These are phyloP conservation scores for Lapara coniferarum DNA, from an alignment of 2,888 invertebrate species.

Conservation along the genomic window DNA sequence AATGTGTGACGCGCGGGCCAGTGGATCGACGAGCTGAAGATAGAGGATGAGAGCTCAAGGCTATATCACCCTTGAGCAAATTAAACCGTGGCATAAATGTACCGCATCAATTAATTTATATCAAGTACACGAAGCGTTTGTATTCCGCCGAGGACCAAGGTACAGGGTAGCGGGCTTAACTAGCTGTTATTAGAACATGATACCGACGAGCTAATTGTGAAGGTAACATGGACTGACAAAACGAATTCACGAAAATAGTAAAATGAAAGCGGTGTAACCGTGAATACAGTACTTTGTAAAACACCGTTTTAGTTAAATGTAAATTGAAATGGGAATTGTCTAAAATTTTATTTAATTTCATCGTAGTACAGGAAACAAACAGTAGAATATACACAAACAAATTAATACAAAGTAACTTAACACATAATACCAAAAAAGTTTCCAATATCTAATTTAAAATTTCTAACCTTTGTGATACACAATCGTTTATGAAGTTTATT, in stretches of 20 bases:
- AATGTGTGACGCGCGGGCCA: not conserved
- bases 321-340: no score
- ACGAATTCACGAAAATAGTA: not conserved
- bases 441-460: no score
- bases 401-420: no score
- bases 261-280: not conserved
- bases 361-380: no score
- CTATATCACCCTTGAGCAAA: not conserved
- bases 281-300: not conserved
- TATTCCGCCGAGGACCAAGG: not conserved
- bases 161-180: not conserved
- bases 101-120: not conserved
- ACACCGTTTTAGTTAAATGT: not conserved
- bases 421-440: no score
- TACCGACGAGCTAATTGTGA: not conserved
- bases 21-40: not conserved
- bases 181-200: conserved; percentile 10
- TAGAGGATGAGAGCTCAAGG: not conserved
- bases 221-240: not conserved
- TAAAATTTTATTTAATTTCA: no score
- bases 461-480: no score
- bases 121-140: not conserved
- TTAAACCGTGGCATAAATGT: not conserved
- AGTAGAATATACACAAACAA: no score
- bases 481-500: no score